A percentile compares a stretch with the other conserved stretches of the same genome.
Evolutionary conservation across 2,797 vertebrate species (phyloP).

Genomic region (Hippoglossus hippoglossus): DNA sequence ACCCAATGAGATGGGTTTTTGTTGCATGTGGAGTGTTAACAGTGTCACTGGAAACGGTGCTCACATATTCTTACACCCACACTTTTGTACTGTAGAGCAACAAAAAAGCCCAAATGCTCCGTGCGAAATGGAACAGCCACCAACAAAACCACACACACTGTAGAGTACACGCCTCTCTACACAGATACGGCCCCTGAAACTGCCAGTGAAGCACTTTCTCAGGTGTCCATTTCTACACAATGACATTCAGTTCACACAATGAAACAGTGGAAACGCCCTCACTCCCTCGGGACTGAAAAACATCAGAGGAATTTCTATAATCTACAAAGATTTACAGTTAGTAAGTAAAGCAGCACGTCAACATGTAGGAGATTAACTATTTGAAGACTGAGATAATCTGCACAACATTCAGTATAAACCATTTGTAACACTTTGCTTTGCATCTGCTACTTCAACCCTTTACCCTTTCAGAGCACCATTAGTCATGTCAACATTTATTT

Average conservation of each 20-base stretch:
- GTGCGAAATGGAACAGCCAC: background rate
- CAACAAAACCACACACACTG: background rate
- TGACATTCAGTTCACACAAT: slow-evolving; percentile 50
- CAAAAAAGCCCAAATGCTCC: slow-evolving; percentile 3
- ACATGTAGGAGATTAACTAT: background rate
- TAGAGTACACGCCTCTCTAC: background rate
- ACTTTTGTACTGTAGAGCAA: slow-evolving; percentile 10
- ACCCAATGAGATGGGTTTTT: slow-evolving; percentile 30
- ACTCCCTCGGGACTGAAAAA: slow-evolving; percentile 33
- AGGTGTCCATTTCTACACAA: slow-evolving; percentile 62
- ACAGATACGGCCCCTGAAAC: slow-evolving; percentile 31
- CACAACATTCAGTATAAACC: background rate
- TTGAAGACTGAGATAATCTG: slow-evolving; percentile 1
- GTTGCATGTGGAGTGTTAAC: slow-evolving; percentile 25
- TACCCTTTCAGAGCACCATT: background rate
- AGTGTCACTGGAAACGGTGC: slow-evolving; percentile 21
- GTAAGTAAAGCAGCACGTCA: slow-evolving; percentile 47
- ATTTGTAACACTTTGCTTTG: background rate
- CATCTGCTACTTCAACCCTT: background rate
- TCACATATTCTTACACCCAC: slow-evolving; percentile 27
- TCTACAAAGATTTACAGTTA: slow-evolving; percentile 40
- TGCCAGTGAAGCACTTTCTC: slow-evolving; percentile 45
- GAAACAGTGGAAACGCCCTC: slow-evolving; percentile 25
- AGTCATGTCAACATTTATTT: background rate
- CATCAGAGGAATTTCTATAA: slow-evolving; percentile 47